These are phyloP conservation scores for Malacoraja senta DNA, from an alignment of 2,797 vertebrate species.

Conservation along the genomic window DNA sequence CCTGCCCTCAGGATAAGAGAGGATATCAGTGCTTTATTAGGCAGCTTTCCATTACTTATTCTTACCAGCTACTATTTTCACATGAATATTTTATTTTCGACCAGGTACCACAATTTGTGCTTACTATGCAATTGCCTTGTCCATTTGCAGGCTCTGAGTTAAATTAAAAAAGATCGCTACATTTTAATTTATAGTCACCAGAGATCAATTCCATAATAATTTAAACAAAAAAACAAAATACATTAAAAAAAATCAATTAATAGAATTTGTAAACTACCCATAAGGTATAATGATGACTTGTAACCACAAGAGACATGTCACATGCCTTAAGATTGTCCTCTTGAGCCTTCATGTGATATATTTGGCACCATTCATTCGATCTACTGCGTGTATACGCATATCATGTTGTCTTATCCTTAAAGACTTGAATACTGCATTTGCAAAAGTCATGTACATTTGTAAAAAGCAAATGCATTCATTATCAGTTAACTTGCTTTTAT, in stretches of 20 bases:
- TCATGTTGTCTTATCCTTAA: constrained; percentile 39
- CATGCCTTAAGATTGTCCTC: constrained; percentile 50
- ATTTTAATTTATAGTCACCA: not conserved
- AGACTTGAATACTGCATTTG: not conserved
- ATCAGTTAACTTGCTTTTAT: not conserved
- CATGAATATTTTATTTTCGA: constrained; percentile 30
- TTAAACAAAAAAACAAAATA: not conserved
- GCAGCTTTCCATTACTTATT: not conserved
- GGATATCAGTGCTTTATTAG: not conserved
- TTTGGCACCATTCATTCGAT: constrained; percentile 52
- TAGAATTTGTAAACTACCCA: not conserved
- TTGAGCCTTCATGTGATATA: constrained; percentile 60
- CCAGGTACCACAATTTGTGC: not conserved
- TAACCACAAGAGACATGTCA: constrained; percentile 44
- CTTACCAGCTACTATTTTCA: constrained; percentile 22
- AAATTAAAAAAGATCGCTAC: not conserved
- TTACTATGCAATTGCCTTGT: not conserved
- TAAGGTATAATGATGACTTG: constrained; percentile 39
- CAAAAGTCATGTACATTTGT: not conserved
- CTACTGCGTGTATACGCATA: constrained; percentile 44
- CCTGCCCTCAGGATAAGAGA: not conserved
- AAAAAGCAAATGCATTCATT: not conserved
- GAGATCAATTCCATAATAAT: not conserved
- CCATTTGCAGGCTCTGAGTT: not conserved
- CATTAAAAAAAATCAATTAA: not conserved